A percentile compares a stretch with the other conserved stretches of the same genome.
Conservation (phyloP, 2,888 invertebrate species). For the Achlya flavicornis region DNA sequence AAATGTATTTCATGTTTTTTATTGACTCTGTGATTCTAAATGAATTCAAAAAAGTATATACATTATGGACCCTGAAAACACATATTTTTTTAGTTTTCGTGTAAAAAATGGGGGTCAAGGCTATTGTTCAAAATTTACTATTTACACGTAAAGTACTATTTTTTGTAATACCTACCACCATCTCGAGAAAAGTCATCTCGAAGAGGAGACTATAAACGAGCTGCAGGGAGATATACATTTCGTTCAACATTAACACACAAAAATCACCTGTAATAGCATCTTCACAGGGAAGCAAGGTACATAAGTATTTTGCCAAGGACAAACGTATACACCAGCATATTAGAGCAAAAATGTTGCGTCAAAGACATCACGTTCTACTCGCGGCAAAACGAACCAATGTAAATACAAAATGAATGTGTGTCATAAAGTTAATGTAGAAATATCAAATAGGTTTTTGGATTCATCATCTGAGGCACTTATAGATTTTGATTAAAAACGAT, state of each 20-base stretch:
- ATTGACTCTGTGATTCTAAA: too few relatives aligned
- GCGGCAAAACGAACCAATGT: conserved; percentile 7
- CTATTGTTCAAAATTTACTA: too few relatives aligned
- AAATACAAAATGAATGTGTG: conserved; percentile 12
- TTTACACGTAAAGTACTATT: background rate
- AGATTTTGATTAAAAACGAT: too few relatives aligned
- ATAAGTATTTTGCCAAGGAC: conserved; percentile 1
- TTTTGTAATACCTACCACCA: background rate
- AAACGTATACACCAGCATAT: background rate
- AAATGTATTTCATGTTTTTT: too few relatives aligned
- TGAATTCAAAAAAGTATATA: too few relatives aligned
- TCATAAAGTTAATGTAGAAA: conserved; percentile 1
- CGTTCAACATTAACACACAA: conserved; percentile 10
- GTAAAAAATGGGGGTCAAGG: too few relatives aligned
- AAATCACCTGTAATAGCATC: conserved; percentile 6
- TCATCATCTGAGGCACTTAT: background rate
- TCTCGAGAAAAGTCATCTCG: background rate
- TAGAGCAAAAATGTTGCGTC: conserved; percentile 9
- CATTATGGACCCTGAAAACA: too few relatives aligned
- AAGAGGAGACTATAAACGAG: background rate
- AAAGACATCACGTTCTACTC: conserved; percentile 12
- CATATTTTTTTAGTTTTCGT: too few relatives aligned
- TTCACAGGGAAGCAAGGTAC: background rate
- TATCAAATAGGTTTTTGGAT: conserved; percentile 6
- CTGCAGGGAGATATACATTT: conserved; percentile 3